Conservation (phyloP, 2,888 invertebrate species). For the Pristionchus arcanus region DNA sequence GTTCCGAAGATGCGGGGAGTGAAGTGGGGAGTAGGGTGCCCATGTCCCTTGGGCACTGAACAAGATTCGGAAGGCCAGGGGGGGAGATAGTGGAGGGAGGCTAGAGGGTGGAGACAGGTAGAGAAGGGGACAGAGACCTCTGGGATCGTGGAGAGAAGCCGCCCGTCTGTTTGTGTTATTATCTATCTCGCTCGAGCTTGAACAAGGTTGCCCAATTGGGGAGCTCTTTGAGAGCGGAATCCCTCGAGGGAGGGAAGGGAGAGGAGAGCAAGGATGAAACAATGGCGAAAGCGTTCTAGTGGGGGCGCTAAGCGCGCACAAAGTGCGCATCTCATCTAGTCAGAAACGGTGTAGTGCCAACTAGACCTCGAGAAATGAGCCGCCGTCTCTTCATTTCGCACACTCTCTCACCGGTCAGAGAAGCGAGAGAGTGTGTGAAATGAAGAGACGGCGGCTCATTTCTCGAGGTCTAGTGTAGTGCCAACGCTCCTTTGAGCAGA, state of each 20-base stretch:
- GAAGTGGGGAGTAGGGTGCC: not conserved
- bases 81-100: not conserved
- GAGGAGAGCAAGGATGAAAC: not conserved
- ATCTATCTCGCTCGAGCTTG: conserved; percentile 20
- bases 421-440: no score
- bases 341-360: conserved; percentile 7
- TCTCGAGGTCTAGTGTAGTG: no score
- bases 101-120: not conserved
- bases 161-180: conserved; percentile 42
- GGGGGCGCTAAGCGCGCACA: not conserved
- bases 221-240: not conserved
- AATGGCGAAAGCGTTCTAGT: conserved; percentile 15
- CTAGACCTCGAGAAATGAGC: no score
- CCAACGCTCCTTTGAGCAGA: not conserved
- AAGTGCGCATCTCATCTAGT: not conserved
- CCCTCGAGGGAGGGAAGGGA: no score
- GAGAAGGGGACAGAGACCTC: not conserved
- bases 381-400: no score
- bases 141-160: not conserved
- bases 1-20: not conserved
- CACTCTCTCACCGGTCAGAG: no score
- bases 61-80: conserved; percentile 35
- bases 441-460: no score
- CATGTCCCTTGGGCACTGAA: not conserved
- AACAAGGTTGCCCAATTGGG: conserved; percentile 19